A percentile compares a stretch with the other conserved stretches of the same genome.
Evolutionary conservation across 2,797 vertebrate species (phyloP).

Genomic region (Phataginus tricuspis): DNA sequence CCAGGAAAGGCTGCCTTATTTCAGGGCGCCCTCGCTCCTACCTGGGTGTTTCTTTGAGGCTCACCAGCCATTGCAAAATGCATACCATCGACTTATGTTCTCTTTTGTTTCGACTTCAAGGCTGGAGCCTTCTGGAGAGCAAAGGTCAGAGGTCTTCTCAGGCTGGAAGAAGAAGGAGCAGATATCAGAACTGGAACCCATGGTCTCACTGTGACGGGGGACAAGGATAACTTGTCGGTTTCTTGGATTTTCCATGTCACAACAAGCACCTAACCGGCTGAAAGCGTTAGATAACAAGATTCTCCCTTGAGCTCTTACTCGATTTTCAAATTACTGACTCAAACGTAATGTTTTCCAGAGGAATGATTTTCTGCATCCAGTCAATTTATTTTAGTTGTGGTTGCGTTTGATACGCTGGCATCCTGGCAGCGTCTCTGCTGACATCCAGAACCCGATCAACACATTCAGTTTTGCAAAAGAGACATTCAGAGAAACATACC

Average conservation of each 20-base stretch:
- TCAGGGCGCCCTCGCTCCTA: neutral
- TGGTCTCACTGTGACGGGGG: neutral
- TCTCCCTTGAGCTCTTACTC: neutral
- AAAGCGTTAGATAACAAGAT: neutral
- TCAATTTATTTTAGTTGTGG: neutral
- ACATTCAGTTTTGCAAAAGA: neutral
- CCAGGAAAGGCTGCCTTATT: neutral
- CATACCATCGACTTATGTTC: neutral
- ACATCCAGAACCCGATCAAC: neutral
- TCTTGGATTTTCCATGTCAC: neutral
- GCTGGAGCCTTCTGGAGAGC: neutral
- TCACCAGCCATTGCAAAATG: neutral
- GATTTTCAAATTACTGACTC: neutral
- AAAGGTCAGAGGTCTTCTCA: neutral
- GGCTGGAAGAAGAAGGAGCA: neutral
- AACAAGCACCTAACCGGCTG: neutral
- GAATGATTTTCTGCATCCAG: neutral
- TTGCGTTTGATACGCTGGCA: neutral
- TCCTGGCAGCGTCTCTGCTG: neutral
- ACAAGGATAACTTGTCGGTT: neutral
- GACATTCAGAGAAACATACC: neutral
- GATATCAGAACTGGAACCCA: neutral
- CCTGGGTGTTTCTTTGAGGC: neutral
- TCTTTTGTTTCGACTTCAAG: neutral
- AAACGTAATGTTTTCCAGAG: neutral